phyloP scores from a whole-genome alignment of 2,797 vertebrate genomes.

The Ctenopoma kingsleyae region DNA sequence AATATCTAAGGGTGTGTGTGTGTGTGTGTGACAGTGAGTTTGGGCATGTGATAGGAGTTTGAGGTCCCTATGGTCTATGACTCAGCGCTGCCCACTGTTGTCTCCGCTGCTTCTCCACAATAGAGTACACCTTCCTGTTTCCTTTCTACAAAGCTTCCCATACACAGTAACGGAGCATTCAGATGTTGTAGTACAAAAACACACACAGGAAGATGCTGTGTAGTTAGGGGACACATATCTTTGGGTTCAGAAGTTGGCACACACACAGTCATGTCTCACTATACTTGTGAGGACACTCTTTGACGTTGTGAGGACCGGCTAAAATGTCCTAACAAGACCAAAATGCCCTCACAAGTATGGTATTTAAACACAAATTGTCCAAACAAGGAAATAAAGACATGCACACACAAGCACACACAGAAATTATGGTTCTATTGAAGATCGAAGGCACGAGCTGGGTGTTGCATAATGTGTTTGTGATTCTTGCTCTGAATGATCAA shows the following conservation, averaged over 20 bases:
- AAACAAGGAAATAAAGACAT: conserved; percentile 3
- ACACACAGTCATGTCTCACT: neutral
- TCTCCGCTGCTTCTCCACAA: conserved; percentile 46
- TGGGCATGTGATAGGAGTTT: conserved; percentile 20
- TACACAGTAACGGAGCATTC: conserved; percentile 28
- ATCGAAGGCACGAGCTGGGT: conserved; percentile 12
- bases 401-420: neutral
- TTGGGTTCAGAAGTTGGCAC: neutral
- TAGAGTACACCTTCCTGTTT: conserved; percentile 60
- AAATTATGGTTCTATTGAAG: conserved; percentile 1
- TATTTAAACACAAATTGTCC: no score
- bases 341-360: no score
- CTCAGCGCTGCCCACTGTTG: conserved; percentile 64
- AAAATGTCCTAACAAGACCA: no score
- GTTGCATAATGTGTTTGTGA: conserved; percentile 37
- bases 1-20: conserved; percentile 6
- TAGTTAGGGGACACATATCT: neutral
- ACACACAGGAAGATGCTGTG: conserved; percentile 17
- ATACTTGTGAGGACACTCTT: no score
- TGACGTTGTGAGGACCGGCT: no score
- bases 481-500: conserved; percentile 35
- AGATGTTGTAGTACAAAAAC: conserved; percentile 23
- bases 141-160: conserved; percentile 44
- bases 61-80: conserved; percentile 58
- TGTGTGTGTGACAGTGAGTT: neutral